These are phyloP conservation scores for Crenichthys baileyi DNA, from an alignment of 2,797 vertebrate species.

Conservation along the genomic window DNA sequence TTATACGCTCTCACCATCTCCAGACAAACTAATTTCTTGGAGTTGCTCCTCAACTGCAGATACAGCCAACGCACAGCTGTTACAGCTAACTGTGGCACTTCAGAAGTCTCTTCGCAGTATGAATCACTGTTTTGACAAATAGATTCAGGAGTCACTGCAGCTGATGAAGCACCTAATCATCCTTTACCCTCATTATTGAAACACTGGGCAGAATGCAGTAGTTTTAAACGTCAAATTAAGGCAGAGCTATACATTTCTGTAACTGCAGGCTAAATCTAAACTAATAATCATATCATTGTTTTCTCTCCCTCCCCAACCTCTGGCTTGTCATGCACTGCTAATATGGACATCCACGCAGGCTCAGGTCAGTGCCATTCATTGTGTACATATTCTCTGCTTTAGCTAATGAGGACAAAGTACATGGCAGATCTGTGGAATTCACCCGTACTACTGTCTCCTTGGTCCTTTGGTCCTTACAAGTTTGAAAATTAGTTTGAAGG, in stretches of 20 bases:
- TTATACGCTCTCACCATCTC: constrained; percentile 53
- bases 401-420: constrained; percentile 74
- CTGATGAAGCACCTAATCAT: constrained; percentile 65
- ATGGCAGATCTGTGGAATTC: constrained; percentile 59
- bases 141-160: constrained; percentile 46
- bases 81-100: constrained; percentile 57
- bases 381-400: constrained; percentile 79
- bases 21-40: constrained; percentile 62
- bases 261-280: constrained; percentile 71
- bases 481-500: constrained; percentile 52
- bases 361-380: constrained; percentile 96
- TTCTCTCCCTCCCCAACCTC: constrained; percentile 80
- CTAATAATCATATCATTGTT: constrained; percentile 91
- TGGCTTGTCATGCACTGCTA: constrained; percentile 93
- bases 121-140: constrained; percentile 61
- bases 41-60: constrained; percentile 60
- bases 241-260: constrained; percentile 61
- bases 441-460: constrained; percentile 31
- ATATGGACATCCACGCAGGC: constrained; percentile 97
- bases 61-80: constrained; percentile 63
- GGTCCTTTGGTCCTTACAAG: constrained; percentile 42
- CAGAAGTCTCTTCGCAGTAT: constrained; percentile 50
- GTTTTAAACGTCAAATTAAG: constrained; percentile 40
- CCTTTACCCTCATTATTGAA: constrained; percentile 54
- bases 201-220: constrained; percentile 40